Evolutionary conservation across 2,888 invertebrate genomes (phyloP), one percentile per base, ranked within the genome.

Genomic region (Ceramica pisi): DNA sequence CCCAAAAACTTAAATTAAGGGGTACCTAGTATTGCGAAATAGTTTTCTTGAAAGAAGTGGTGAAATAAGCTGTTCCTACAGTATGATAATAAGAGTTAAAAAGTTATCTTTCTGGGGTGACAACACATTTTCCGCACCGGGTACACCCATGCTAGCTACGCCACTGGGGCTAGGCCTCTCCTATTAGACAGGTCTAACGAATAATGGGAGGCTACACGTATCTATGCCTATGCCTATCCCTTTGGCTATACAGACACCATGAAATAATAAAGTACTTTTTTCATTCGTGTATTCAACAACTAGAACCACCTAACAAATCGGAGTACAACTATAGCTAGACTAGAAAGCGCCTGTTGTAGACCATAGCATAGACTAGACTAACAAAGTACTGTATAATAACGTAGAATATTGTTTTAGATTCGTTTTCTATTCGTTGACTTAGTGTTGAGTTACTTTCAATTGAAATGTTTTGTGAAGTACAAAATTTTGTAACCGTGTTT

Each of bases 401-500:
- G 60, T 75, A 75, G 71, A 50, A 61, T 65, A 76, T 75, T 64
- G 26, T 48, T 75, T 75, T 72, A 72, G 57, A 78, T 26, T 82
- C 50, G 10, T 68, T 83, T 80, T 71, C 41, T 55, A 67, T 75
- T 75, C 46, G 59, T 81, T 77, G 51, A 79, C 51, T 38, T 80
- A 77, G 78, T 80, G 69, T 79, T 80, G 56, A 67, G 79, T 79
- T 76, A 66, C n/a, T 53, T 61, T 31, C 14, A 59, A 74, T 64
- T 35, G 19, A 63, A 74, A 68, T 66, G 59, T 61, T 59, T 83
- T 78, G 51, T 71, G 46, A 63, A 71, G 75, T 81, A 84, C 83
- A 83, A 80, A 41, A 80, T 84, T 82, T 82, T 84, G 77, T 74
- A 75, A 79, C 57, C 64, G 75, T 71, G 79, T 70, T 70, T 70